A percentile compares a stretch with the other conserved stretches of the same genome.
These are phyloP conservation scores for Mamestra brassicae DNA, from an alignment of 2,888 invertebrate species.

Conservation along the genomic window DNA sequence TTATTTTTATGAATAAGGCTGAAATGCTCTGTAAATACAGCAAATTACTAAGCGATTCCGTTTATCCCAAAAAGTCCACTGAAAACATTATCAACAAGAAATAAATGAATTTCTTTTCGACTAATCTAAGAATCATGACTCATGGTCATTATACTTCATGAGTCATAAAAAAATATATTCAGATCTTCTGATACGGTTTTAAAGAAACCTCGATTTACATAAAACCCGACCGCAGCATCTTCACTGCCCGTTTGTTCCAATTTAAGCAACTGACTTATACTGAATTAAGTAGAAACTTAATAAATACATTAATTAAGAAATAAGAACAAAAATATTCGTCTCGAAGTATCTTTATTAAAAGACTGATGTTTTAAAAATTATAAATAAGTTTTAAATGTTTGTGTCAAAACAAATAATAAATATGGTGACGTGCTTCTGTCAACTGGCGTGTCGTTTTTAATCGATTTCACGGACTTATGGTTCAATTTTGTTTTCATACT, in stretches of 20 bases:
- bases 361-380: slow-evolving; percentile 83
- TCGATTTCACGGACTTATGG: background rate
- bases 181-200: no score
- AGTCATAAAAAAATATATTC: background rate
- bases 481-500: slow-evolving; percentile 12
- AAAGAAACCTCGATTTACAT: background rate
- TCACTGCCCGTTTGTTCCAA: slow-evolving; percentile 20
- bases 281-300: slow-evolving; percentile 18
- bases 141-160: no score
- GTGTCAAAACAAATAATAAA: slow-evolving; percentile 63
- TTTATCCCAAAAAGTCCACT: background rate
- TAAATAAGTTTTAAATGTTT: slow-evolving; percentile 70
- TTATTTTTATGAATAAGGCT: background rate
- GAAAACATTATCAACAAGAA: background rate
- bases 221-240: background rate
- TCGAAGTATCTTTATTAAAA: slow-evolving; percentile 80
- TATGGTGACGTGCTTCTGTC: slow-evolving; percentile 34
- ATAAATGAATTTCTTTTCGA: background rate
- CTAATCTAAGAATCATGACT: no score
- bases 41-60: background rate
- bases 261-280: slow-evolving; percentile 20
- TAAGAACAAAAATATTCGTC: slow-evolving; percentile 55
- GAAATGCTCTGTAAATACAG: background rate
- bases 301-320: slow-evolving; percentile 21
- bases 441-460: background rate